Evolutionary conservation across 2,888 invertebrate genomes (phyloP), one percentile per base, ranked within the genome.

Genomic region (Tenthredo amoena): DNA sequence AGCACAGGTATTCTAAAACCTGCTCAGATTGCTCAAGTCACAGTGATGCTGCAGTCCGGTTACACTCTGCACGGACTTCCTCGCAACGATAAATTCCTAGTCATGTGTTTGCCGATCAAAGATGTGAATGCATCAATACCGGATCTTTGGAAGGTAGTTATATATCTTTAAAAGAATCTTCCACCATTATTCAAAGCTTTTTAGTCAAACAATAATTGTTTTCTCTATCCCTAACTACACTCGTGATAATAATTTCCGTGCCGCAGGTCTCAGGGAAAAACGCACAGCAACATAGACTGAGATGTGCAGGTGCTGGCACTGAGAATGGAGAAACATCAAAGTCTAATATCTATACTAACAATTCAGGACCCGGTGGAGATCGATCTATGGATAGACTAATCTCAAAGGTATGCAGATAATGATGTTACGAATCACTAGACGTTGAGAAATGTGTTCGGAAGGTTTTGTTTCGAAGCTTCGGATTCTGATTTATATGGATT

Each of bases 21-120:
- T 0, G 96, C 96, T 10, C 95, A 95, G 3, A 94, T 95, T 0
- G 95, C 96, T 62, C 94, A 95, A 0, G 96, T 99, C 0, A 95
- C 95, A 62, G 97, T 99, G 1, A 96, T 96, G 5, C 95, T 98
- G 0, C 96, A 97, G 89, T 95, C 96, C 18, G 97, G 97, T 6
- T 96, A 96, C 89, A 96, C 96, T 87, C 89, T 96, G 10, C 95
- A 96, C 2, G 95, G 96, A 15, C 95, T 97, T 0, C 94, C 96
- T 0, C 96, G 96, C 91, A 91, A 90, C 84, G 98, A 99, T 92
- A 97, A 98, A 93, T 99, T 99, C 93, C 95, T 99, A 34, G 96
- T 99, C 2, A 97, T 98, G 97, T 97, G 97, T 55, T 96, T 97
- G 88, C 95, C 96, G 58, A 95, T 96, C 0, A 94, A 95, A 50